Conservation (phyloP, 2,888 invertebrate genomes). For the Lepas anatifera region DNA sequence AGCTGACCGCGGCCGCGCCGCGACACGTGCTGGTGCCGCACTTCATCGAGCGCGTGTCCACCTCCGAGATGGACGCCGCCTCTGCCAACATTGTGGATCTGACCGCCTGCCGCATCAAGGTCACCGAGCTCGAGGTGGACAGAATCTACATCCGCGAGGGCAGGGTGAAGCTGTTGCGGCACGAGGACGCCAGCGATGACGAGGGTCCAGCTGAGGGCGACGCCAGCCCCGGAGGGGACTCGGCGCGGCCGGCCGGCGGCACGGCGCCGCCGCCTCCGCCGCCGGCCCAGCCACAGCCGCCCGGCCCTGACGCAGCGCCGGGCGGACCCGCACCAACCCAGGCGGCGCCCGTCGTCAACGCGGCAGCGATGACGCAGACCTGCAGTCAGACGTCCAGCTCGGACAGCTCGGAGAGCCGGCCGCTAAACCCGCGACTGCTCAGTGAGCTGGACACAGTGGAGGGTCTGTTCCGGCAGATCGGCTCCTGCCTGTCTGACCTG, state of each 20-base stretch:
- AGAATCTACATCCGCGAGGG: constrained; percentile 4
- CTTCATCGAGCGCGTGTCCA: constrained; percentile 5
- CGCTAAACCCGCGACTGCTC: neutral
- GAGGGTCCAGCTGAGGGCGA: no score
- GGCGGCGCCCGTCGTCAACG: neutral
- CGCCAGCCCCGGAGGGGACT: no score
- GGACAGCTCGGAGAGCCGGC: neutral
- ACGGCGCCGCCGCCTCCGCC: neutral
- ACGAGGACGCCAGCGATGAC: constrained; percentile 1
- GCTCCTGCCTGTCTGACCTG: neutral
- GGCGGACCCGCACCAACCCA: neutral
- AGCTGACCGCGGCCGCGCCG: neutral
- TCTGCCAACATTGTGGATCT: neutral
- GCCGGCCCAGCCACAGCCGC: neutral
- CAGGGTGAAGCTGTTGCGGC: neutral
- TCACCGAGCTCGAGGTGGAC: constrained; percentile 12
- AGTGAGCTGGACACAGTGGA: neutral
- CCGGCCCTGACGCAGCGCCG: neutral
- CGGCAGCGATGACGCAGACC: neutral
- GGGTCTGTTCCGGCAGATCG: neutral
- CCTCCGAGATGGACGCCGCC: constrained; percentile 6
- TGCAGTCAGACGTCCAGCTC: neutral
- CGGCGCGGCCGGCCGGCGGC: no score
- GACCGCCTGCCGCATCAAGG: constrained; percentile 12
- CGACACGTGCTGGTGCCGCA: neutral